A percentile compares a stretch with the other conserved stretches of the same genome.
Conservation (phyloP, 2,888 invertebrate genomes). For the Agrochola litura region DNA sequence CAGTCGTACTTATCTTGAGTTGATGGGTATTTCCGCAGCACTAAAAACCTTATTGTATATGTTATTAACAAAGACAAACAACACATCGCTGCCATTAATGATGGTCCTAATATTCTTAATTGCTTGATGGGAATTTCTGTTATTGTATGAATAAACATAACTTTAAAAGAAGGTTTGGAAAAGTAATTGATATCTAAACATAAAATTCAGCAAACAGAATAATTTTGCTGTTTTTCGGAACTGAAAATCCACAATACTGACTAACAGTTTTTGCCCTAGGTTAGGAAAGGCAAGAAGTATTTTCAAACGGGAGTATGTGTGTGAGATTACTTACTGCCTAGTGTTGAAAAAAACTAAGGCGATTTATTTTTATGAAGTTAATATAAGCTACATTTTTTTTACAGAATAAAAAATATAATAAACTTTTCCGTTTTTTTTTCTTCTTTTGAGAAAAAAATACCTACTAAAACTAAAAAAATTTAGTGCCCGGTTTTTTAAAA, state of each 20-base stretch:
- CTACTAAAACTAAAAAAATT: too few species aligned
- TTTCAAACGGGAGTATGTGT: background rate
- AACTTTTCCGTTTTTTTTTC: background rate
- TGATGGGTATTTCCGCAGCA: slow-evolving; percentile 24
- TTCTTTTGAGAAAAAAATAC: background rate
- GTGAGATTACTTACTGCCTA: background rate
- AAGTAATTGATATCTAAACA: background rate
- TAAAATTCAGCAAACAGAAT: background rate
- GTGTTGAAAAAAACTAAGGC: background rate
- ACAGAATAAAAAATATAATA: background rate
- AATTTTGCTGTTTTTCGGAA: background rate
- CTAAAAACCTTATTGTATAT: background rate
- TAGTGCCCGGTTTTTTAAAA: too few species aligned
- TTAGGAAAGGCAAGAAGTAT: background rate
- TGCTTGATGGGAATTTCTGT: slow-evolving; percentile 6
- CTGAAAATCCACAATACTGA: background rate
- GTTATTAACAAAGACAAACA: background rate
- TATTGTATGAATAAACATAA: background rate
- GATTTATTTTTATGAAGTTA: background rate
- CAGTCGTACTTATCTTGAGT: slow-evolving; percentile 1
- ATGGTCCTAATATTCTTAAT: background rate
- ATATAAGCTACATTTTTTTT: too few species aligned
- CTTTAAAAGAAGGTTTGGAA: background rate
- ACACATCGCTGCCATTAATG: background rate
- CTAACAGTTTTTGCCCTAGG: background rate